Base-by-base conservation (phyloP, 2,113 vertebrate species). In the Psettodes erumei region DNA sequence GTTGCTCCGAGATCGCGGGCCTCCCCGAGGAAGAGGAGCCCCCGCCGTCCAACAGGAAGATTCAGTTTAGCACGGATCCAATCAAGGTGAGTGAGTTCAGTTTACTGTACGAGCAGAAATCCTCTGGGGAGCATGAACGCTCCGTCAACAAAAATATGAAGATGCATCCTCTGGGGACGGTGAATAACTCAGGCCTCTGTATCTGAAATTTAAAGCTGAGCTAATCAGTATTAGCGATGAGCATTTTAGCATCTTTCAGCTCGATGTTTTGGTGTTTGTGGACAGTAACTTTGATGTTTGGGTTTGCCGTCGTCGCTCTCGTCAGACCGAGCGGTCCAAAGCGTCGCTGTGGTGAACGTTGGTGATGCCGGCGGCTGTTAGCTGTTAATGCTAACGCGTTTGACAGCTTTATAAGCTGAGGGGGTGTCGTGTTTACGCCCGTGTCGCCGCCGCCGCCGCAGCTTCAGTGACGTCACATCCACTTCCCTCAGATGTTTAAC, bases 11-110 rank as follows among this genome's bases (percentile, higher is more conserved):
- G 93, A 96, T 99, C 40, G 82, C 95, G 0, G 98, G 98, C 40
- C 92, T 99, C 8, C 97, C 97, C 0, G 94, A 94, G 38, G 98
- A 99, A 63, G 97, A 99, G 67, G 97, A 98, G 53, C 93, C 94
- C 0, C 16, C 70, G 0, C 94, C 94, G 0, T 85, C 95, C 25
- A 96, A 93, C 83, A 93, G 98, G 77, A 98, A 97, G 93, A 99
- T 99, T 81, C 66, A 91, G 68, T 99, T 99, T 93, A 99, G 97
- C 94, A 95, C 94, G 0, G 95, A 95, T 0, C 96, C 97, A 35
- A 99, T 99, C 88, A 97, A 94, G 95, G 98, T 98, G 83, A 94
- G 96, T 74, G 30, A 72, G 58, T 23, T 60, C 58, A n/a, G n/a
- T n/a, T n/a, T n/a, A n/a, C n/a, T n/a, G n/a, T n/a, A n/a, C n/a